Evolutionary conservation across 2,113 vertebrate genomes (phyloP), one percentile per base, ranked within the genome.

Genomic region (Cyrtonyx montezumae): DNA sequence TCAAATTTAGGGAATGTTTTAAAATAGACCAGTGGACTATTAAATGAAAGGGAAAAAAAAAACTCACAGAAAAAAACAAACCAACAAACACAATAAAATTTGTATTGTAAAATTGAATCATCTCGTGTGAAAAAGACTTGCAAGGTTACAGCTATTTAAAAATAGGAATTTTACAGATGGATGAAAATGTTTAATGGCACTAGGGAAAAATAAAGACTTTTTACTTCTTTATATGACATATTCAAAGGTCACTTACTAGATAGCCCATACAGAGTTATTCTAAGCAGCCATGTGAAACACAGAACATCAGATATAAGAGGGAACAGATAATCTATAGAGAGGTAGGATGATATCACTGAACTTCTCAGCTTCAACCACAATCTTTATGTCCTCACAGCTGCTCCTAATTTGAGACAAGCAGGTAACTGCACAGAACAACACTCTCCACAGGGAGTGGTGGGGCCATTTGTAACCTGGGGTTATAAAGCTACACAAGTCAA

Each of bases 401-500:
- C 20, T 82, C 18, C 40, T 0, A 0, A 4, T 36, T 65, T 0
- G 0, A 89, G 61, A 49, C 11, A 66, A 66, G 37, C 4, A 62
- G 42, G 53, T 40, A 16, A 69, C 8, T 30, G 16, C 25, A 61
- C 8, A 18, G 61, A 66, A 93, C 73, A 91, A n/a, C 75, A 73
- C 66, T 87, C 81, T 69, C 62, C 45, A 56, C 30, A 71, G 81
- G 22, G 11, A 92, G 13, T 23, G 14, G 12, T 79, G 53, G 32
- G 23, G 69, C 70, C 30, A 34, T 59, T 83, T 58, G 59, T 83
- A 90, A 91, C 46, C 13, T 61, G 28, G 22, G 25, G 28, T 86
- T 68, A 75, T 43, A n/a, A 78, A 78, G 23, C 18, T 74, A 80
- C 32, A 21, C 7, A 20, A 58, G 55, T 58, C 4, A 58, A 10